A percentile compares a stretch with the other conserved stretches of the same genome.
Conservation (phyloP, 92 coral and sea anemone genomes). For the Palythoa caribaeorum region DNA sequence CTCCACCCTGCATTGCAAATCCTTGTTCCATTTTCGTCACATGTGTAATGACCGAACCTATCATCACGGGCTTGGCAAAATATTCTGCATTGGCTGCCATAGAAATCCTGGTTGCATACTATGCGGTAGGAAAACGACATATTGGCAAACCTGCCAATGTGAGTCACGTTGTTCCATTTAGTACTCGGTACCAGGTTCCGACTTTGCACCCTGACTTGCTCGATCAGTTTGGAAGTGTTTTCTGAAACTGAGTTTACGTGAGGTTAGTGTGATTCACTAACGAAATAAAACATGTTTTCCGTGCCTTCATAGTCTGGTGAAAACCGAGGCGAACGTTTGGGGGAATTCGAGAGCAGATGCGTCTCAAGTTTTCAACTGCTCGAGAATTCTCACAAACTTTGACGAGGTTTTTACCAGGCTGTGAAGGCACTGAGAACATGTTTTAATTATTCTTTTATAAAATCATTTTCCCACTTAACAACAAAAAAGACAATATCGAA, state of each 20-base stretch:
- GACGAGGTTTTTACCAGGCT: no score
- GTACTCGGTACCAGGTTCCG: constrained; percentile 62
- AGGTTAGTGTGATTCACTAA: neutral
- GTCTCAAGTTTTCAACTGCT: no score
- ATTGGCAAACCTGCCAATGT: constrained; percentile 76
- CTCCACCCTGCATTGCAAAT: constrained; percentile 94
- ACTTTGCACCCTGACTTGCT: constrained; percentile 16
- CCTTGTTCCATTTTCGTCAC: constrained; percentile 71
- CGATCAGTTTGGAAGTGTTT: constrained; percentile 39
- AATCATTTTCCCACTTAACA: no score
- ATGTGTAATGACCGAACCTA: constrained; percentile 74
- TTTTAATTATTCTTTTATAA: no score
- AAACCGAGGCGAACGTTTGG: no score
- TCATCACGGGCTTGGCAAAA: constrained; percentile 86
- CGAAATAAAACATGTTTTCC: no score
- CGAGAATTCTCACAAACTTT: no score
- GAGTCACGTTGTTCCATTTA: constrained; percentile 78
- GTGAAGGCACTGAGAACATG: no score
- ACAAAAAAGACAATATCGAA: no score
- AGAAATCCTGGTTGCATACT: constrained; percentile 74
- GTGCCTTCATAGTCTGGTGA: no score
- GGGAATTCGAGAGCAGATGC: no score
- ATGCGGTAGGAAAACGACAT: constrained; percentile 82
- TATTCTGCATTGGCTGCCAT: constrained; percentile 70
- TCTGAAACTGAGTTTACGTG: constrained; percentile 13